phyloP scores from a whole-genome alignment of 2,888 invertebrate genomes.

The Melieria picta region DNA sequence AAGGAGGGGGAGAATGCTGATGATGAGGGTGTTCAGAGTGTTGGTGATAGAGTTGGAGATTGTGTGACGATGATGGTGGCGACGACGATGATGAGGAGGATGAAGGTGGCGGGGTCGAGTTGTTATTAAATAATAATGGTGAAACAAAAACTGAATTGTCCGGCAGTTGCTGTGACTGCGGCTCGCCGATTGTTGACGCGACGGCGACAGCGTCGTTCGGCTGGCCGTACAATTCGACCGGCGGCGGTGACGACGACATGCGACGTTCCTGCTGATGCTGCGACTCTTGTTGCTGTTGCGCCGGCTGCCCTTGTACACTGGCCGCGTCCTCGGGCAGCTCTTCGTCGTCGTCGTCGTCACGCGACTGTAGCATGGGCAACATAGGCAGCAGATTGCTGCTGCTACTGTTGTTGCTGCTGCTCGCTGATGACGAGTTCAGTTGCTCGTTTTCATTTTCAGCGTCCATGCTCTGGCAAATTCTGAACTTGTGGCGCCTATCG shows the following conservation, averaged over 20 bases:
- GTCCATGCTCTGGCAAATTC: slow-evolving; percentile 41
- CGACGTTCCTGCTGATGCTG: slow-evolving; percentile 7
- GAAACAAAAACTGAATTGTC: slow-evolving; percentile 43
- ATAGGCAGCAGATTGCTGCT: slow-evolving; percentile 50
- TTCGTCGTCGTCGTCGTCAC: slow-evolving; percentile 44
- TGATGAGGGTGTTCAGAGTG: slow-evolving; percentile 45
- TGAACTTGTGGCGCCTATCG: too few relatives aligned
- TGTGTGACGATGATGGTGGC: slow-evolving; percentile 39
- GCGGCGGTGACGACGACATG: not conserved
- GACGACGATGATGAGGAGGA: slow-evolving; percentile 42
- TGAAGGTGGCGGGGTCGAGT: slow-evolving; percentile 41
- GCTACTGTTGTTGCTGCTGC: slow-evolving; percentile 54
- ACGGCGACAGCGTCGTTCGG: slow-evolving; percentile 16
- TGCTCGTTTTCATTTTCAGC: slow-evolving; percentile 54
- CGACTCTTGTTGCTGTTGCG: not conserved
- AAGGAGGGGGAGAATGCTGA: slow-evolving; percentile 53
- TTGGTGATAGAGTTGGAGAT: slow-evolving; percentile 41
- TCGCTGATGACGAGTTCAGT: slow-evolving; percentile 47
- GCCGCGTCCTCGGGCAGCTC: slow-evolving; percentile 25
- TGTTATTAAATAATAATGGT: slow-evolving; percentile 45
- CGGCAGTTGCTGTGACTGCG: slow-evolving; percentile 38
- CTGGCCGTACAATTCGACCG: too few relatives aligned
- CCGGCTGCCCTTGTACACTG: slow-evolving; percentile 25
- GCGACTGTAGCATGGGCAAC: slow-evolving; percentile 46
- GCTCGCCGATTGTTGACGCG: slow-evolving; percentile 22